These are phyloP conservation scores for Adoxophyes honmai DNA, from an alignment of 1,140 invertebrate genomes.

Conservation along the genomic window DNA sequence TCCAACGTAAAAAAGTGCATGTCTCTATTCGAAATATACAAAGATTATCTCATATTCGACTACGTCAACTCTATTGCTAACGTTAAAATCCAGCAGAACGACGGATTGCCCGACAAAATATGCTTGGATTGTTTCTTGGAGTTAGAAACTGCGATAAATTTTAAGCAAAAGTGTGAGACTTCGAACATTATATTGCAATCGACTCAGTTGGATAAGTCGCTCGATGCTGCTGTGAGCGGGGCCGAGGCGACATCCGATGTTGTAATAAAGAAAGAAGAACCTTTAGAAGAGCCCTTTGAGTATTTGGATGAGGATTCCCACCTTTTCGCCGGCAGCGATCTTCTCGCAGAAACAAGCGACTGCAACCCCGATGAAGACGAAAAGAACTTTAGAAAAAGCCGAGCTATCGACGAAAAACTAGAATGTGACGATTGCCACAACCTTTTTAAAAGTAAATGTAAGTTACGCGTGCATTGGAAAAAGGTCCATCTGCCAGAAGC, in stretches of 20 bases:
- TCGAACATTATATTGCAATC: conserved; percentile 29
- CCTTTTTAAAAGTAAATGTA: conserved; percentile 60
- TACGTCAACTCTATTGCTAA: conserved; percentile 46
- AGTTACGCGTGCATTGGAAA: conserved; percentile 62
- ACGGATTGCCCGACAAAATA: conserved; percentile 53
- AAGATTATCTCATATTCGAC: conserved; percentile 39
- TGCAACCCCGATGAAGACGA: neutral
- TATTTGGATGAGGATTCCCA: neutral
- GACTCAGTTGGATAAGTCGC: conserved; percentile 18
- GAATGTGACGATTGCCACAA: conserved; percentile 56
- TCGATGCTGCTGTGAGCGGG: neutral
- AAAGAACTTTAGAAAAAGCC: conserved; percentile 25
- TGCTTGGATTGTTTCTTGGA: conserved; percentile 47
- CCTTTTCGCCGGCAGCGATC: neutral
- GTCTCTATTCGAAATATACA: conserved; percentile 44
- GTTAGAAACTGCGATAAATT: conserved; percentile 44
- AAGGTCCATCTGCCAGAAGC: conserved; percentile 38
- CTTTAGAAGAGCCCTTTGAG: conserved; percentile 19
- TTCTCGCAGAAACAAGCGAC: neutral
- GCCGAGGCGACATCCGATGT: neutral
- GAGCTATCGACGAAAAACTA: conserved; percentile 35
- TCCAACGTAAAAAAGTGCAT: conserved; percentile 21
- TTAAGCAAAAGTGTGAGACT: conserved; percentile 55
- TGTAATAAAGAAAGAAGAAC: conserved; percentile 19
- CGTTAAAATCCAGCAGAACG: conserved; percentile 42